Percentiles rank a stretch among this genome's conserved stretches.
Conservation (phyloP, 2,797 vertebrate species). For the Artibeus jamaicensis region DNA sequence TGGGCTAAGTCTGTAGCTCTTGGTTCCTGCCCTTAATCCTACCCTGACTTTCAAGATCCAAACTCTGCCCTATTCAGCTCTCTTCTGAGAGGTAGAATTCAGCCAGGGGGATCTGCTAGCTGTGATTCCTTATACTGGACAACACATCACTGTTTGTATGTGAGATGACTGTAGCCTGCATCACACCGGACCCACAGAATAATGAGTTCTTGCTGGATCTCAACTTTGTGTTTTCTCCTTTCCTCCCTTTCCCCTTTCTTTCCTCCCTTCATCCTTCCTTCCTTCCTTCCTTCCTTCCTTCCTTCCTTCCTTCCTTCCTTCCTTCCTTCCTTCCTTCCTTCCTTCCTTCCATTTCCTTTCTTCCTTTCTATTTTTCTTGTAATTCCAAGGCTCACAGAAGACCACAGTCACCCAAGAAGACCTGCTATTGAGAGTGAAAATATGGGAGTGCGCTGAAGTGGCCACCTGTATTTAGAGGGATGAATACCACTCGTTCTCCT, state of each 20-base stretch:
- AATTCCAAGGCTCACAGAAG: neutral
- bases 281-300: too few species aligned
- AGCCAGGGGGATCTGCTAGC: neutral
- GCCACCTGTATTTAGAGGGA: neutral
- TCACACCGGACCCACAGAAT: neutral
- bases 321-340: neutral
- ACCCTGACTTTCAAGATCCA: neutral
- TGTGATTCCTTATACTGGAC: neutral
- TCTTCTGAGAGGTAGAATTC: neutral
- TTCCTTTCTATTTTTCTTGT: neutral
- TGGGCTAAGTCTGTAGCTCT: neutral
- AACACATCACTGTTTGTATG: neutral
- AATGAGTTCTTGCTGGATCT: neutral
- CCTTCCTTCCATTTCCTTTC: accelerated
- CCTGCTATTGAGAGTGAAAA: neutral
- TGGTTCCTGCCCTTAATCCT: neutral
- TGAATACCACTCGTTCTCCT: neutral
- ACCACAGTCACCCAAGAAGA: neutral
- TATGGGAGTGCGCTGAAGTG: neutral
- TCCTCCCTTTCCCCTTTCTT: neutral
- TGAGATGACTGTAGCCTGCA: neutral
- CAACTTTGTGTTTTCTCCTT: neutral
- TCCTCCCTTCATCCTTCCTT: too few species aligned
- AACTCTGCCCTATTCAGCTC: neutral
- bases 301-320: too few species aligned